Evolutionary conservation across 1,140 invertebrate genomes (phyloP).

Genomic region (Hermatobates lingyangjiaoensis): DNA sequence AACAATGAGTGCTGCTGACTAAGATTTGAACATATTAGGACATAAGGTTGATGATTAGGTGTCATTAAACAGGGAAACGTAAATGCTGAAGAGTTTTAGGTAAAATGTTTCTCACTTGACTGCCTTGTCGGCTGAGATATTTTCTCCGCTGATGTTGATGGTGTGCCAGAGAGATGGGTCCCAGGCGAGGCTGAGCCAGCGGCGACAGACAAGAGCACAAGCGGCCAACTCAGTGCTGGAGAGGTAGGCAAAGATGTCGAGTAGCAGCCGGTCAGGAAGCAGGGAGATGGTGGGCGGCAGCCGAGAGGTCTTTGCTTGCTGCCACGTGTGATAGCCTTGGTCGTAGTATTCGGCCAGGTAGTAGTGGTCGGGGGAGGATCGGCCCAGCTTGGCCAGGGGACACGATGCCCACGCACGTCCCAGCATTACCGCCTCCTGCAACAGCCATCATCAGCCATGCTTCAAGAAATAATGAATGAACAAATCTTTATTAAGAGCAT

Average conservation of each 20-base stretch:
- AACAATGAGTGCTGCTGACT: too few relatives aligned
- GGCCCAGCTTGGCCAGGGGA: constrained; percentile 35
- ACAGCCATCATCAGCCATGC: too few relatives aligned
- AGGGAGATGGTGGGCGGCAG: constrained; percentile 13
- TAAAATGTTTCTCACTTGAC: constrained; percentile 23
- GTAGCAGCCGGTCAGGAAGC: constrained; percentile 32
- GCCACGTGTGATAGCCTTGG: constrained; percentile 48
- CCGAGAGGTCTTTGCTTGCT: not conserved
- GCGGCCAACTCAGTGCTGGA: constrained; percentile 56
- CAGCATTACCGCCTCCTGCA: constrained; percentile 10
- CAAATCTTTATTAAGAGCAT: too few relatives aligned
- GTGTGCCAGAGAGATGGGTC: constrained; percentile 53
- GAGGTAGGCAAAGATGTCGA: constrained; percentile 50
- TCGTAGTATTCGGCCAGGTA: constrained; percentile 28
- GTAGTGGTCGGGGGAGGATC: constrained; percentile 25
- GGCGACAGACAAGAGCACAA: constrained; percentile 56
- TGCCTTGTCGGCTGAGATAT: constrained; percentile 44
- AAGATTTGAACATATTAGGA: too few relatives aligned
- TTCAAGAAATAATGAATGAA: too few relatives aligned
- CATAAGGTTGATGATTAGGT: too few relatives aligned
- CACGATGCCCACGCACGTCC: constrained; percentile 21
- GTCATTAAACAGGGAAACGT: too few relatives aligned
- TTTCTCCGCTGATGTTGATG: constrained; percentile 41
- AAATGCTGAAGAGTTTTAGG: too few relatives aligned
- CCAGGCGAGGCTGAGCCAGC: constrained; percentile 69